Evolutionary conservation across 2,113 vertebrate species (phyloP), one percentile per base, ranked within the genome.

Genomic region (Prionailurus bengalensis): DNA sequence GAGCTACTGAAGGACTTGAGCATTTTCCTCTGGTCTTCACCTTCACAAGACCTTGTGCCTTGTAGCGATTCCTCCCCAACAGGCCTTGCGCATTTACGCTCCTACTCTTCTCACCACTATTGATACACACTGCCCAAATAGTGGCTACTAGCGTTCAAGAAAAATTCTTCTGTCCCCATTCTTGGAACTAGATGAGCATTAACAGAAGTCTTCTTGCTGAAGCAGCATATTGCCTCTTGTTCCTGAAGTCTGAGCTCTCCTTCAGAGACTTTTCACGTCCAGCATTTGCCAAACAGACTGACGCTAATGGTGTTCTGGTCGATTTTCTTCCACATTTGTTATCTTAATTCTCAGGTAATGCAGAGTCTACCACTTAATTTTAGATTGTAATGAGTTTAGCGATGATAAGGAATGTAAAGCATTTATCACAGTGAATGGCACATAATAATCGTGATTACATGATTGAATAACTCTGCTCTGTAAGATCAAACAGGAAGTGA

Each of bases 171-270:
- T 27, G 27, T 12, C 86, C n/a, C 23, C 4, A 19, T 68, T 87
- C 76, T 68, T 82, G 29, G 82, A 87, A 80, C n/a, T 33, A 55
- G 6, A 23, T 65, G 27, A 51, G 15, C 21, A 90, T 78, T 9
- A 33, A 9, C 0, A 63, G 53, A n/a, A 5, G 36, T 73, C 1
- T 2, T 76, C 2, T 8, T 51, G 4, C 5, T 65, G 33, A 85
- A 58, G 6, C 5, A 7, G 0, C 23, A 6, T 36, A 23, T 10
- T 2, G 4, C 6, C 1, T 5, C 2, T 14, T 4, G 13, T 51
- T 48, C 12, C 3, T 45, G 61, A 88, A 74, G 1, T 74, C 5
- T 6, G 1, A 82, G 27, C 19, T 16, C 1, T 45, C 3, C 11
- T 42, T 29, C 29, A 23, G 17, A 65, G 7, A 1, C 12, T 91